Base-by-base conservation (phyloP, 2,888 invertebrate species). In the Ophion ellenae region DNA sequence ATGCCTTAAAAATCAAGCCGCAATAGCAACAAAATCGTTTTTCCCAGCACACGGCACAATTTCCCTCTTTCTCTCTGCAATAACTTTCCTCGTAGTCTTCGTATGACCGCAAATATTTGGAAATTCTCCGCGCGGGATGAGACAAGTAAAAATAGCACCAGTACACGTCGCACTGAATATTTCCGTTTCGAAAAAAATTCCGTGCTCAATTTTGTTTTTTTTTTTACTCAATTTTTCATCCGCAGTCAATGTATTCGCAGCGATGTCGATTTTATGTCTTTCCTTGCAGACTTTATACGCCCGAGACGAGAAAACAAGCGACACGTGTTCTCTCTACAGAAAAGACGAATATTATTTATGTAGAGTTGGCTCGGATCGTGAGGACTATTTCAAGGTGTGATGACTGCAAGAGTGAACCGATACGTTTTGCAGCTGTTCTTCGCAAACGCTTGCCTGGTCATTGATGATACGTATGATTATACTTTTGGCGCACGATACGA, bases 1-100 rank as follows among this genome's bases (percentile, higher is more conserved):
- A 81, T 81, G 45, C 84, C 84, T 85, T 89, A 85, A 87, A 88
- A 88, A 89, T 88, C 88, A 81, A 61, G 20, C 70, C 69, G 53
- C 75, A 71, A 59, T 14, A 81, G 28, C 17, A 40, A 78, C 63
- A 76, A 71, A 76, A 71, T 73, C 61, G 80, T 71, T 70, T 40
- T 24, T 28, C 40, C 9, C 66, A 66, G 40, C 40, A 40, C 40
- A 40, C 53, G 47, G 0, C 47, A 14, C 53, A 17, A 14, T 73
- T 73, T 78, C 80, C 84, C 70, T 59, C 45, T 81, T 28, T 76
- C 45, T 57, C 40, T 78, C 17, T 4, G 57, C 53, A n/a, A 69
- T 75, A 77, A 84, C 85, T 67, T 82, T 80, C 36, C 9, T 28
- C 24, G n/a, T 9, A 9, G n/a, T 10, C 28, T 78, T 61, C 53